Evolutionary conservation across 2,888 invertebrate genomes (phyloP), one percentile per base, ranked within the genome.

Genomic region (Xestobium rufovillosum): DNA sequence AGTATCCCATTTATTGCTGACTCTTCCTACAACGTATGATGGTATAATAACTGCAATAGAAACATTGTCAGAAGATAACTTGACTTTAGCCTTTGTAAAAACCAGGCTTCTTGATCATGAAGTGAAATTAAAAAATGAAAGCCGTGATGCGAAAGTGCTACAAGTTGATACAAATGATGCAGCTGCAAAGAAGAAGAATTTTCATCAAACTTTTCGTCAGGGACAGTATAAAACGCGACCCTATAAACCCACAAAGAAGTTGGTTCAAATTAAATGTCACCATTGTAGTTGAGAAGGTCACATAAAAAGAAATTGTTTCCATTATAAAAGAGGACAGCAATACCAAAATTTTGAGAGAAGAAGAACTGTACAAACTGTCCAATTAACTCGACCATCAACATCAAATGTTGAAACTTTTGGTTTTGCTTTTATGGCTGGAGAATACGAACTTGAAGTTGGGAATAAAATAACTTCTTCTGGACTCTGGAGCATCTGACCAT

Each of bases 31-130:
- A 9, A 33, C 43, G 11, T 60, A 61, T 43, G 55, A 61, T 37
- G 57, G 56, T 3, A 49, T 62, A 2, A 49, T 60, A 9, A 60
- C 61, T 4, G 61, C 63, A 0, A 59, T n/a, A n/a, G n/a, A n/a
- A n/a, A n/a, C n/a, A n/a, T n/a, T n/a, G n/a, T n/a, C n/a, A n/a
- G n/a, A n/a, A 36, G 55, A 50, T 41, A 47, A 46, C 26, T 42
- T 61, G 33, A 61, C 52, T 0, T 39, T 62, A 12, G 51, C 47
- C 9, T 60, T 60, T 46, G 59, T 59, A 2, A 61, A 61, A 44
- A 57, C 45, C 3, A 19, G 46, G 23, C 27, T 51, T 2, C 15
- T 51, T 6, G 49, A 50, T 23, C 41, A 45, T 2, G 48, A 51
- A 37, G 26, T 40, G 3, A 50, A 47, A 44, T 10, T 50, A 1